Percentiles rank a stretch among this genome's conserved stretches.
These are phyloP conservation scores for Lampris megalopsis DNA, from an alignment of 2,113 vertebrate genomes.

Conservation along the genomic window DNA sequence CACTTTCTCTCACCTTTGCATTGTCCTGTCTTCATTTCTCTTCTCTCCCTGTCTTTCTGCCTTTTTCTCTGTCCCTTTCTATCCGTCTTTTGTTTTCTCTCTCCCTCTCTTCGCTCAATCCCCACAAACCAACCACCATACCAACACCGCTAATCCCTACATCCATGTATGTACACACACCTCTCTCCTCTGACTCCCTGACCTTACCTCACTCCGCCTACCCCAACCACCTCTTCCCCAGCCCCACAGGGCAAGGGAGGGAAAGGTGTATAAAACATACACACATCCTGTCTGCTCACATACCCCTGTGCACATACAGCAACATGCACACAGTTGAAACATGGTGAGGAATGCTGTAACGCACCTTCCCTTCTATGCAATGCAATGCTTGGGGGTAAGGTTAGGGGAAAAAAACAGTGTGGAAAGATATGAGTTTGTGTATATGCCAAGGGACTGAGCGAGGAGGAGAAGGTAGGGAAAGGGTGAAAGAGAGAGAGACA, in stretches of 20 bases:
- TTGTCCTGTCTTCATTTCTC: too few species aligned
- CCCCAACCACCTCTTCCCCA: conserved; percentile 34
- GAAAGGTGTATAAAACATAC: conserved; percentile 78
- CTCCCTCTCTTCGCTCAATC: neutral
- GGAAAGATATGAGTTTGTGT: conserved; percentile 58
- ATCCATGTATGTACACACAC: conserved; percentile 38
- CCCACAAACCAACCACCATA: conserved; percentile 53
- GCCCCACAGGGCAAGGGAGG: conserved; percentile 65
- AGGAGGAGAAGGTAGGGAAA: conserved; percentile 40
- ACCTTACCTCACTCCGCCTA: conserved; percentile 45
- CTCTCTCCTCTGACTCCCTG: conserved; percentile 52
- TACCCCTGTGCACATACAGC: conserved; percentile 25
- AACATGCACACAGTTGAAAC: conserved; percentile 16
- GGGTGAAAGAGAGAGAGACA: conserved; percentile 41
- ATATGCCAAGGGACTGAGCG: conserved; percentile 27
- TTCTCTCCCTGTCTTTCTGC: too few species aligned
- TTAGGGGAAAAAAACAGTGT: conserved; percentile 61
- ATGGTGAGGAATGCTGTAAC: neutral
- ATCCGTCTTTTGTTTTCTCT: too few species aligned
- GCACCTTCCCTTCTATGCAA: conserved; percentile 62
- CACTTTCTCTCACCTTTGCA: too few species aligned
- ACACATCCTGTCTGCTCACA: conserved; percentile 69
- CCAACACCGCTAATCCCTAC: conserved; percentile 23
- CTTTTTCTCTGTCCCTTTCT: too few species aligned
- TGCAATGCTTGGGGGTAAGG: conserved; percentile 55